A percentile compares a stretch with the other conserved stretches of the same genome.
These are phyloP conservation scores for Morinoia aosen DNA, from an alignment of 2,888 invertebrate species.

Conservation along the genomic window DNA sequence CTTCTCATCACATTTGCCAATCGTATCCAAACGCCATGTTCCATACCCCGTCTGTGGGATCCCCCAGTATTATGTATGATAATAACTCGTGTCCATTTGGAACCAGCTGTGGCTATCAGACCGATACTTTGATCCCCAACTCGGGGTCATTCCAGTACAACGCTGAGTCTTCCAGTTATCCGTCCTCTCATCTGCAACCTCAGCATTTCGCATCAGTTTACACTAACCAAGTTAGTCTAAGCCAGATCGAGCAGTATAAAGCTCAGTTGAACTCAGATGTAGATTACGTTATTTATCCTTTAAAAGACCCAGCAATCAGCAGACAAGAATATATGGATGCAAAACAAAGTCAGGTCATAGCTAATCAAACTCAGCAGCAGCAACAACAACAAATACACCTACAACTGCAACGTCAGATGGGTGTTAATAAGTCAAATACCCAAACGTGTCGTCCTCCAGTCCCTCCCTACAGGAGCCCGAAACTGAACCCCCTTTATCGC, in stretches of 20 bases:
- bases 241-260: constrained; percentile 88
- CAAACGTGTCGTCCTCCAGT: constrained; percentile 72
- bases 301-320: constrained; percentile 90
- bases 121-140: constrained; percentile 62
- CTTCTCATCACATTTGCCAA: constrained; percentile 56
- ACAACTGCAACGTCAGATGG: constrained; percentile 65
- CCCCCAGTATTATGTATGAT: constrained; percentile 3
- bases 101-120: constrained; percentile 57
- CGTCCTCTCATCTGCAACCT: constrained; percentile 70
- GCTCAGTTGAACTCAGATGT: constrained; percentile 92
- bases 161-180: constrained; percentile 60
- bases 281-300: constrained; percentile 90
- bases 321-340: constrained; percentile 93
- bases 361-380: constrained; percentile 68
- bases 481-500: constrained; percentile 83
- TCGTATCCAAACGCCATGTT: constrained; percentile 55
- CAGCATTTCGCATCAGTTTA: constrained; percentile 79
- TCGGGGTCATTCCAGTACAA: constrained; percentile 53
- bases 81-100: constrained; percentile 18
- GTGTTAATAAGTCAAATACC: constrained; percentile 68
- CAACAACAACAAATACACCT: constrained; percentile 47
- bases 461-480: constrained; percentile 75
- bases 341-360: constrained; percentile 75
- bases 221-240: constrained; percentile 78
- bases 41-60: constrained; percentile 57